Percentiles rank a stretch among this genome's conserved stretches.
These are phyloP conservation scores for Phyllostomus hastatus DNA, from an alignment of 2,113 vertebrate species.

Conservation along the genomic window DNA sequence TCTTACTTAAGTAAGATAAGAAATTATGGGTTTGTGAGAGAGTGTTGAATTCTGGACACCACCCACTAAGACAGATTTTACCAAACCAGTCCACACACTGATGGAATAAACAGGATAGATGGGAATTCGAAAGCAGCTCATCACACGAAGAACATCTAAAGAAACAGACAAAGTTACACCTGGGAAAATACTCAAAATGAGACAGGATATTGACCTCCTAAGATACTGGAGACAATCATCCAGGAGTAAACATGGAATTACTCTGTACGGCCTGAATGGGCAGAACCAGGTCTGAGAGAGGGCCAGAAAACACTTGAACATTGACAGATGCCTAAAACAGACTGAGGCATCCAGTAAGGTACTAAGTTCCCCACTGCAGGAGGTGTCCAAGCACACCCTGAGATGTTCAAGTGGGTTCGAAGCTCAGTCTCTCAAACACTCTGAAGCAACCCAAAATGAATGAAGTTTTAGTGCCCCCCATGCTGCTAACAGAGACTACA, in stretches of 20 bases:
- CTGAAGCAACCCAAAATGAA: not conserved
- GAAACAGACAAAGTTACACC: not conserved
- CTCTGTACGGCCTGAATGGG: not conserved
- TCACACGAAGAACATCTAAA: not conserved
- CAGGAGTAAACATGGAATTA: not conserved
- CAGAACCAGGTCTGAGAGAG: not conserved
- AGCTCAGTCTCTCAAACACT: not conserved
- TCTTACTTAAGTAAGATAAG: slow-evolving; percentile 5
- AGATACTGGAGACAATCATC: not conserved
- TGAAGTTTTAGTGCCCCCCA: not conserved
- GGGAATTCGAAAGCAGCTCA: not conserved
- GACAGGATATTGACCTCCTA: not conserved
- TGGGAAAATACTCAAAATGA: not conserved
- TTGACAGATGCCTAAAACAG: not conserved
- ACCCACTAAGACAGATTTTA: not conserved
- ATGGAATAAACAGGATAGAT: not conserved
- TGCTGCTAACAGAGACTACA: not conserved
- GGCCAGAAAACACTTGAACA: not conserved
- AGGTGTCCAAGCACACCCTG: not conserved
- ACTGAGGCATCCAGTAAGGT: not conserved
- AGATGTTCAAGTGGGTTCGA: not conserved
- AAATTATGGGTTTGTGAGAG: not conserved
- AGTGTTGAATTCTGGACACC: not conserved
- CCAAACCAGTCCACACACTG: not conserved
- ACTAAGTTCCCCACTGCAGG: not conserved